Base-by-base conservation (phyloP, 2,888 invertebrate species). In the Drosophila subsilvestris region DNA sequence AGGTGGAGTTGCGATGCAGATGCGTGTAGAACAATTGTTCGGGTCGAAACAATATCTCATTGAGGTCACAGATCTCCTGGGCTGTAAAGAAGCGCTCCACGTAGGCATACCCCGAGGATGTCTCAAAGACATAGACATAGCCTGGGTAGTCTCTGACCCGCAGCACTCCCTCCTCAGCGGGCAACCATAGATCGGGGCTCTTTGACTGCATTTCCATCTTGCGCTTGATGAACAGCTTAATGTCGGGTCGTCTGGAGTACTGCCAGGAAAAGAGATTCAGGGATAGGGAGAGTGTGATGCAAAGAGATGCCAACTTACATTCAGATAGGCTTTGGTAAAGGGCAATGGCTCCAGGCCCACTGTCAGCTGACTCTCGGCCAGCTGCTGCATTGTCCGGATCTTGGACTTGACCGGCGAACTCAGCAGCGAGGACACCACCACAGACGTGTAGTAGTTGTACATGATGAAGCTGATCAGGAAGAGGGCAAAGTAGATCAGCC, bases 361-460 rank as follows among this genome's bases (percentile, higher is more conserved):
- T 51, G 93, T 91, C 57, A 95, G 90, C 2, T 93, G 93, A 37
- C 94, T 94, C 53, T 93, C 91, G 0, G 93, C 90, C 68, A 95
- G 89, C 76, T 94, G 93, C 0, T 90, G 86, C 18, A 94, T 61
- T 0, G 93, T 93, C 47, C 92, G 93, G 14, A 95, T 93, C 53
- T 80, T 76, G 0, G 92, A 91, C 58, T 93, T 93, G 2, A 93
- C 91, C 0, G 94, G 93, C 0, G 94, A 93, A 1, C 94, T 93
- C 65, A 94, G 93, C 14, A 95, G 89, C n/a, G 94, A 91, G 0
- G 94, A 94, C 0, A 95, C 94, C 63, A 95, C 94, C 79, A 93
- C 93, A 0, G 95, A 95, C 0, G 95, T 94, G 80, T 94, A 95
- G 14, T 94, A 94, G 14, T 94, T 94, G 80, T 94, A 94, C 59